These are phyloP conservation scores for Mustelus asterias DNA, from an alignment of 2,113 vertebrate genomes.

Conservation along the genomic window DNA sequence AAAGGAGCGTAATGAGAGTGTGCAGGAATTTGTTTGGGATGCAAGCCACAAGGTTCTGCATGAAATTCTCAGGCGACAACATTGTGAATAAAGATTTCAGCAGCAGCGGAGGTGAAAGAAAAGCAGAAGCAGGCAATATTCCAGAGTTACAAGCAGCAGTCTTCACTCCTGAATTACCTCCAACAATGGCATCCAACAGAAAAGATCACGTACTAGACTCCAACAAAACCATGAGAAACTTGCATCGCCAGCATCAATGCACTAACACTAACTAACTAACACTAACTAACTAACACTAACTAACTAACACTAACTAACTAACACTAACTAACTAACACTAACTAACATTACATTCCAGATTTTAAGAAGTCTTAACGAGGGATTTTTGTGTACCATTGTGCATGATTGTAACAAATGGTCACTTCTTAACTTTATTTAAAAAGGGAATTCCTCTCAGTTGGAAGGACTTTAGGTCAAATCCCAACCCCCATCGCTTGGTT, in stretches of 20 bases:
- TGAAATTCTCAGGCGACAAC: neutral
- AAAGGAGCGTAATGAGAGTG: neutral
- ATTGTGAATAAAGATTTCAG: neutral
- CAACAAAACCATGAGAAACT: neutral
- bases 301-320: too few species aligned
- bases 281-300: too few species aligned
- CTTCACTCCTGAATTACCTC: neutral
- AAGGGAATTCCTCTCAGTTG: neutral
- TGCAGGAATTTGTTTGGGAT: neutral
- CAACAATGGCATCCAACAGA: neutral
- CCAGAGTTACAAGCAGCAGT: neutral
- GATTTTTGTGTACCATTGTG: neutral
- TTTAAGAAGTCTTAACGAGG: neutral
- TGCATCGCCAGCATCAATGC: neutral
- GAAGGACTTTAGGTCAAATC: neutral
- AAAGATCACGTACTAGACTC: neutral
- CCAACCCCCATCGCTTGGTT: neutral
- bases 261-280: too few species aligned
- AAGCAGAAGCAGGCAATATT: neutral
- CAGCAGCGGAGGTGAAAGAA: neutral
- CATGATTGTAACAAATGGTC: neutral
- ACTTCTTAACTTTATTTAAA: neutral
- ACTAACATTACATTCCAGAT: neutral
- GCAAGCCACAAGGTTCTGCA: neutral
- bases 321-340: too few species aligned